Evolutionary conservation across 2,797 vertebrate species (phyloP).

Genomic region (Pterois miles): DNA sequence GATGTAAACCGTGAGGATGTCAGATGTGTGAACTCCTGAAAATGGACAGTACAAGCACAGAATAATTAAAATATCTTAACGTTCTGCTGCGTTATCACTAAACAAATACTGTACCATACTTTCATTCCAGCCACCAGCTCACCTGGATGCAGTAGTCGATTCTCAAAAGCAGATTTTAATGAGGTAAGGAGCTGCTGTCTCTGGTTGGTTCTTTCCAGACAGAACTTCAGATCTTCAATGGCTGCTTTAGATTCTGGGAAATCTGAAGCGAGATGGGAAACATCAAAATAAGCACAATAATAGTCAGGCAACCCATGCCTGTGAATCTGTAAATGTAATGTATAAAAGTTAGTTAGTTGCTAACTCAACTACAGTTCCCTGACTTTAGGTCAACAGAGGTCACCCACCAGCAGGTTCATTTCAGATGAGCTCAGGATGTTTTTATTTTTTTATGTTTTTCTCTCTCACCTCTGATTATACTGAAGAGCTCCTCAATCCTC

Average conservation of each 20-base stretch:
- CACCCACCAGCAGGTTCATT: not conserved
- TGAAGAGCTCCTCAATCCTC: constrained; percentile 97
- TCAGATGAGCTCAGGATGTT: not conserved
- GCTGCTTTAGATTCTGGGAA: constrained; percentile 98
- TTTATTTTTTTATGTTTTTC: not conserved
- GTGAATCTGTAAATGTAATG: not conserved
- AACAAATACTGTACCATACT: too few species aligned
- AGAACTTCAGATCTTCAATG: constrained; percentile 96
- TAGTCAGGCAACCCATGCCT: not conserved
- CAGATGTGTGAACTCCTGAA: constrained; percentile 94
- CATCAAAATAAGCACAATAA: not conserved
- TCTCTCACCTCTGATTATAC: constrained; percentile 90
- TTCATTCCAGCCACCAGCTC: not conserved
- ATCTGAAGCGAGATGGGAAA: constrained; percentile 77
- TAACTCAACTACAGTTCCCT: not conserved
- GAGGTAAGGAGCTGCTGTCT: constrained; percentile 94
- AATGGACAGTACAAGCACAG: too few species aligned
- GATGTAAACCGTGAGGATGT: constrained; percentile 98
- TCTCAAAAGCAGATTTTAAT: constrained; percentile 92
- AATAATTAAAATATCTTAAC: not conserved
- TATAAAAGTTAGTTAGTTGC: not conserved
- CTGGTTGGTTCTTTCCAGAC: constrained; percentile 94
- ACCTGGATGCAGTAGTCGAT: constrained; percentile 96
- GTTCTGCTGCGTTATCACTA: too few species aligned
- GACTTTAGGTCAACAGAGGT: not conserved